These are phyloP conservation scores for Alca torda DNA, from an alignment of 2,797 vertebrate species.

Conservation along the genomic window DNA sequence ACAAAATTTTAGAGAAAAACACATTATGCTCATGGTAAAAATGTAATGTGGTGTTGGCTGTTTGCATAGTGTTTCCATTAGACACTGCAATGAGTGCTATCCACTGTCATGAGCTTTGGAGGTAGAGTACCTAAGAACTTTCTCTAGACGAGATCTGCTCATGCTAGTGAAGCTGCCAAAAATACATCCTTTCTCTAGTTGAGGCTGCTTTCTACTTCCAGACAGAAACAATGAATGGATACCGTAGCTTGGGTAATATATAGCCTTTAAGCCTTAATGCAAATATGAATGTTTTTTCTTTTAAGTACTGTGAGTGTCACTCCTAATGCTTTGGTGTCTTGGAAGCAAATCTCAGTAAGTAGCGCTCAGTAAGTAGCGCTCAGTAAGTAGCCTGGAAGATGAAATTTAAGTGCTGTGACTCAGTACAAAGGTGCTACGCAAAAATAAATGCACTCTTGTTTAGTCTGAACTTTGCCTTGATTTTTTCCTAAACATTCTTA, in stretches of 20 bases:
- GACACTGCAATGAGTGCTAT: neutral
- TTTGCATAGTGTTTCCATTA: neutral
- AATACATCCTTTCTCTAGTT: neutral
- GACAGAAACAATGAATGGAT: neutral
- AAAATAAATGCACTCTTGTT: conserved; percentile 9
- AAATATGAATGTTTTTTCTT: neutral
- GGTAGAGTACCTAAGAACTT: neutral
- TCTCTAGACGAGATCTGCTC: neutral
- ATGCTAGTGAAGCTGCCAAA: neutral
- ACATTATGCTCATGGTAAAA: neutral
- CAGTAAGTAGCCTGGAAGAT: neutral
- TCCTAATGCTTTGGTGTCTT: neutral
- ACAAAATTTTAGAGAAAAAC: neutral
- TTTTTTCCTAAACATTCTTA: neutral
- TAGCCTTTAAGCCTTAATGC: neutral
- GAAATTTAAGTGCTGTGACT: neutral
- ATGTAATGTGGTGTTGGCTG: neutral
- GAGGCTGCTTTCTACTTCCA: neutral
- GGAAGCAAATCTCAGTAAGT: neutral
- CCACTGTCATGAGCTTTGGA: neutral
- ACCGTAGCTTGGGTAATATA: neutral
- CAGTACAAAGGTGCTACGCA: neutral
- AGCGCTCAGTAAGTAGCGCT: neutral
- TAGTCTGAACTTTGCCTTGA: conserved; percentile 19
- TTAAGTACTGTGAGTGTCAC: neutral